Base-by-base conservation (phyloP, 1,140 invertebrate species). In the Euwallacea similis region DNA sequence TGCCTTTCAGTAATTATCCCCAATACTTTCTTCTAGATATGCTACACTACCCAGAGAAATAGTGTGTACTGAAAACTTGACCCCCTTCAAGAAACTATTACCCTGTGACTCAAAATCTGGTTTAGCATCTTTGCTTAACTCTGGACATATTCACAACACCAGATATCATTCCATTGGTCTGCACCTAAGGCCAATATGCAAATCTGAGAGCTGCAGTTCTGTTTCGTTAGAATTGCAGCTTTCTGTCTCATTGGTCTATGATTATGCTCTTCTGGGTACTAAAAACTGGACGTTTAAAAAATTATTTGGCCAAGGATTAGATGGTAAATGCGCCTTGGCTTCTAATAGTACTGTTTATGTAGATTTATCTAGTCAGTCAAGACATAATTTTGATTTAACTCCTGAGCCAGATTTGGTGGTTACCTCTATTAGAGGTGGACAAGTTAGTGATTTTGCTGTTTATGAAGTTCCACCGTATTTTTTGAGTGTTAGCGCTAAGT, bases 21-120 rank as follows among this genome's bases (percentile, higher is more conserved):
- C 10, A 56, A 55, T 9, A n/a, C 15, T 21, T 61, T 62, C 21
- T 74, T 81, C 94, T 50, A 85, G 93, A 73, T 98, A 98, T 85
- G 89, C 96, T 1, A 90, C 92, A 50, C 82, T 99, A 66, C 95
- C 97, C 0, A 86, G 93, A 71, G 98, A 99, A 88, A 94, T 96
- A 78, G 94, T 98, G 7, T 99, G 98, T 80, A 99, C 97, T 15
- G 97, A 99, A 86, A 99, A 99, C 86, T 85, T 99, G 74, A 99
- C 97, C 42, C 97, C 97, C 4, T 99, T 96, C 91, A 97, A 97
- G 79, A 99, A 99, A 82, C 83, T 99, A 1, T 80, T 99, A 43
- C 97, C 97, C 2, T 99, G 97, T 84, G 89, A 93, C 79, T 90
- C 91, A 50, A 91, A 89, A 82, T 87, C 89, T 81, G 96, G 97